Evolutionary conservation across 53 echinoderm and acorn worm species (phyloP).

Genomic region (Temnopleurus reevesii): DNA sequence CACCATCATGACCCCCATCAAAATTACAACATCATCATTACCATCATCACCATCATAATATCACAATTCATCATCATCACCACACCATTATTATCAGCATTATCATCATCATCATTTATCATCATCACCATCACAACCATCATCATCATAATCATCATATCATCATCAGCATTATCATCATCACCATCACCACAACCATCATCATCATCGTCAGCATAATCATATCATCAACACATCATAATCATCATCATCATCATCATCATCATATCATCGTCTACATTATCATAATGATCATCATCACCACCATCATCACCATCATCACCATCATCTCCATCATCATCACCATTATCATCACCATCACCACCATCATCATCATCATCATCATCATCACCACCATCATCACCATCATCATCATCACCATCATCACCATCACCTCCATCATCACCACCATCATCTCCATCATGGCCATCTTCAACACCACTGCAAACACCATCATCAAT

Average conservation of each 20-base stretch:
- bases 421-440: not conserved
- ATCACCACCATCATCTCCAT: not conserved
- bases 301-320: not conserved
- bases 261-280: not conserved
- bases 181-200: too few species aligned
- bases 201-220: too few species aligned
- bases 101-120: too few species aligned
- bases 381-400: not conserved
- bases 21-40: too few species aligned
- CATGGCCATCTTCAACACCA: not conserved
- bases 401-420: not conserved
- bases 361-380: not conserved
- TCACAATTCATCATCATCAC: too few species aligned
- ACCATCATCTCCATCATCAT: constrained; percentile 1
- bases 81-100: too few species aligned
- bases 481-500: not conserved
- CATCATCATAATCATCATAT: too few species aligned
- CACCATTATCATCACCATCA: not conserved
- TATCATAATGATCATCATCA: not conserved
- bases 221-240: not conserved
- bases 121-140: too few species aligned
- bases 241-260: not conserved
- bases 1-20: too few species aligned
- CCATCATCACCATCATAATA: too few species aligned
- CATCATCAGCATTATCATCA: too few species aligned